Conservation (phyloP, 2,888 invertebrate species). For the Apoda limacodes region DNA sequence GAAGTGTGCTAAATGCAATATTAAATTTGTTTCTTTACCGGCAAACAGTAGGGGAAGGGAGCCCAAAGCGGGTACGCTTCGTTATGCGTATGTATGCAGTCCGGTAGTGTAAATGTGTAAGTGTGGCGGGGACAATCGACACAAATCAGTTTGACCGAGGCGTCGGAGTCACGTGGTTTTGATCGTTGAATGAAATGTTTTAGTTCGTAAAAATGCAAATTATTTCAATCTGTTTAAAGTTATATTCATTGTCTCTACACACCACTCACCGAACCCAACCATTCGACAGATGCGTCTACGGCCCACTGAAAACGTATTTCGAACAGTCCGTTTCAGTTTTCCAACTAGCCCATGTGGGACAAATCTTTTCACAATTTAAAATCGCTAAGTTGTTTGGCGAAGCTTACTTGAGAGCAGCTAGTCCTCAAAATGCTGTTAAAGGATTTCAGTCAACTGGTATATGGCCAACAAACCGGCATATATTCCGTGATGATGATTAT, state of each 20-base stretch:
- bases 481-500: slow-evolving; percentile 19
- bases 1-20: too few relatives aligned
- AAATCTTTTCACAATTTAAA: slow-evolving; percentile 17
- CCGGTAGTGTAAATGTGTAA: too few relatives aligned
- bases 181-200: too few relatives aligned
- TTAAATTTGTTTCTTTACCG: too few relatives aligned
- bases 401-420: slow-evolving; percentile 19
- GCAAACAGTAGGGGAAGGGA: too few relatives aligned
- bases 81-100: too few relatives aligned
- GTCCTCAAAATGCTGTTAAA: slow-evolving; percentile 18
- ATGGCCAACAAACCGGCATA: slow-evolving; percentile 16
- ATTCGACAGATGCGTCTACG: slow-evolving; percentile 15
- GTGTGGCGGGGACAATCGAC: too few relatives aligned
- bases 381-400: slow-evolving; percentile 14
- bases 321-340: slow-evolving; percentile 16
- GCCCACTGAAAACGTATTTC: slow-evolving; percentile 17
- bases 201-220: too few relatives aligned
- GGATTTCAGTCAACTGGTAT: slow-evolving; percentile 18
- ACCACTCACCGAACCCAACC: slow-evolving; percentile 17
- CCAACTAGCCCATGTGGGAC: slow-evolving; percentile 15
- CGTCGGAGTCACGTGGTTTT: too few relatives aligned
- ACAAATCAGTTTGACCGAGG: too few relatives aligned
- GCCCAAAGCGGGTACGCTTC: too few relatives aligned
- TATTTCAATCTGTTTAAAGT: too few relatives aligned
- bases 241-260: slow-evolving; percentile 19